Evolutionary conservation across 2,797 vertebrate species (phyloP), one percentile per base, ranked within the genome.

Genomic region (Phoeniculus purpureus): DNA sequence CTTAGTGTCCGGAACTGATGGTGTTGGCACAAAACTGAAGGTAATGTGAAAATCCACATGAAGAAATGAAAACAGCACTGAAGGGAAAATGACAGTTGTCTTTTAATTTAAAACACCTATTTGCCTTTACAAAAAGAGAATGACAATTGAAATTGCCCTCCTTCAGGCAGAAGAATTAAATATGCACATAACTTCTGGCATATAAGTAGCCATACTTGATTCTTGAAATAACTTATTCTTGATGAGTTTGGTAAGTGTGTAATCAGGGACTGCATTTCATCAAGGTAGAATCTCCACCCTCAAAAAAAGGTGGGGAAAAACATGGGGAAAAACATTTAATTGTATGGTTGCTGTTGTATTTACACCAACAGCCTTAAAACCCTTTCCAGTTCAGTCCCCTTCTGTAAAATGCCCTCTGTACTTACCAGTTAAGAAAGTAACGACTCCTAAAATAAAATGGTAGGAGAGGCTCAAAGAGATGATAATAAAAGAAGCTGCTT

Each of bases 1-100:
- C 94, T 97, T 99, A 92, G 99, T 99, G 7, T 98, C 98, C 70
- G 99, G 99, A 79, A 99, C 99, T 3, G 99, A 99, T 20, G 99
- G 99, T 5, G 99, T 99, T 14, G 99, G 99, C 65, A 99, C 99
- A 47, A 99, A 99, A 92, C 98, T 99, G 23, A 99, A 99, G 98
- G 99, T 99, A 96, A 95, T 59, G 17, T 47, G 64, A 70, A 64
- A 90, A 87, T 45, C 21, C 15, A 3, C 4, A 6, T 54, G 66
- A 73, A 32, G 15, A 77, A 73, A 80, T 65, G 81, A 29, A 52
- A 62, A 29, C 25, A 56, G 62, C 61, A 40, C 32, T 59, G 62
- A 32, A 66, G 32, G 34, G 68, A 34, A 93, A 70, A 45, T 7
- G 27, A 50, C 21, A 13, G 20, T 15, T 87, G 55, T 59, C 50